These are phyloP conservation scores for Ceratitis capitata DNA, from an alignment of 1,140 invertebrate genomes.

Conservation along the genomic window DNA sequence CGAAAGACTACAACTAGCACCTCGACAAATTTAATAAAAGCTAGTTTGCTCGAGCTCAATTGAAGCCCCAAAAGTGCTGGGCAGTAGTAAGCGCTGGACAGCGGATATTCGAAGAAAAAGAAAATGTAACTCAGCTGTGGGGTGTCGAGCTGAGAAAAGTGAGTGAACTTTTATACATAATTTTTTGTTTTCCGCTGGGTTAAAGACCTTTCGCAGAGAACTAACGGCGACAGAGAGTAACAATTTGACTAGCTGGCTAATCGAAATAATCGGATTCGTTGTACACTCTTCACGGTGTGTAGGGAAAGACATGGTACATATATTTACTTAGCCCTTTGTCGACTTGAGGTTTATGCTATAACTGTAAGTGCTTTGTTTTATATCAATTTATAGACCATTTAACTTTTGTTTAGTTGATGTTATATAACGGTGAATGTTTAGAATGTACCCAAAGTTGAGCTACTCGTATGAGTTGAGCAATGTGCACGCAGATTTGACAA, in stretches of 20 bases:
- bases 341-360: too few species aligned
- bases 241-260: neutral
- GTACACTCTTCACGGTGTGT: neutral
- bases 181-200: neutral
- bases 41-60: neutral
- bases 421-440: too few species aligned
- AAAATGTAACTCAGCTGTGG: neutral
- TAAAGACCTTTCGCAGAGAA: constrained; percentile 12
- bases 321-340: neutral
- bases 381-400: too few species aligned
- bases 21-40: constrained; percentile 40
- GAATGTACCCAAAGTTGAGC: too few species aligned
- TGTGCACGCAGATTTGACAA: too few species aligned
- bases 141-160: neutral
- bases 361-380: too few species aligned
- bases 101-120: neutral
- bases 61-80: neutral
- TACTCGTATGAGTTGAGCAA: too few species aligned
- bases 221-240: neutral
- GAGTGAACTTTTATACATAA: neutral
- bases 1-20: constrained; percentile 34
- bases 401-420: too few species aligned
- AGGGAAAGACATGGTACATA: too few species aligned
- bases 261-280: neutral
- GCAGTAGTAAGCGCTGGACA: neutral